Evolutionary conservation across 2,888 invertebrate genomes (phyloP).

Genomic region (Ramazzottius varieornatus): DNA sequence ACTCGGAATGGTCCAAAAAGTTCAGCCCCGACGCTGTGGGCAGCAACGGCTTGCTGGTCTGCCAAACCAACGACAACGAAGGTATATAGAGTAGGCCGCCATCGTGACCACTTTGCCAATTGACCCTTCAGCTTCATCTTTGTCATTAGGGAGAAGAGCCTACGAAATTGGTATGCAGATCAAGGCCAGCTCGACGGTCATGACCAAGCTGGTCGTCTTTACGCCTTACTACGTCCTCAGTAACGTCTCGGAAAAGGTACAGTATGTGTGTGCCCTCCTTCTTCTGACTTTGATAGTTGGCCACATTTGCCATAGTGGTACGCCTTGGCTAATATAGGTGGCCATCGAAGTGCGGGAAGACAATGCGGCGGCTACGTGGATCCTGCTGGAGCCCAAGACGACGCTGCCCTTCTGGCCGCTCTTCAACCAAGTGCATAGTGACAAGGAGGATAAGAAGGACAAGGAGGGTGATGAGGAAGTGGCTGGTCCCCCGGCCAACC

Average conservation of each 20-base stretch:
- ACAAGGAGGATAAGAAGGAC: not conserved
- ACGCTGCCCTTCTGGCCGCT: not conserved
- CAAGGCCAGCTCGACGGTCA: not conserved
- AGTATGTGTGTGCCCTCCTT: too few species aligned
- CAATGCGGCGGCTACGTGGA: not conserved
- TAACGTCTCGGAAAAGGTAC: not conserved
- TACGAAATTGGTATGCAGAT: constrained; percentile 3
- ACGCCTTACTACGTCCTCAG: constrained; percentile 2
- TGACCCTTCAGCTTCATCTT: too few species aligned
- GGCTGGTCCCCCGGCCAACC: not conserved
- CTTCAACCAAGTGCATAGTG: not conserved
- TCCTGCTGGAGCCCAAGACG: not conserved
- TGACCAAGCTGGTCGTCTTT: not conserved
- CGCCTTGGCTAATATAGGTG: too few species aligned
- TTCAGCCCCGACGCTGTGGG: constrained; percentile 4
- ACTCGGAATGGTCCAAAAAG: not conserved
- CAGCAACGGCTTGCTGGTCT: not conserved
- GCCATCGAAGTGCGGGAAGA: not conserved
- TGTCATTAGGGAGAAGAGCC: too few species aligned
- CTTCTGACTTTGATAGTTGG: too few species aligned
- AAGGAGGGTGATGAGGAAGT: not conserved
- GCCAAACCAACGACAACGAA: not conserved
- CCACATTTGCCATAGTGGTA: too few species aligned
- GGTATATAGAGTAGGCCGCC: too few species aligned
- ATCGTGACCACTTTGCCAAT: too few species aligned